Conservation (phyloP, 2,113 vertebrate species). For the Poecile atricapillus region DNA sequence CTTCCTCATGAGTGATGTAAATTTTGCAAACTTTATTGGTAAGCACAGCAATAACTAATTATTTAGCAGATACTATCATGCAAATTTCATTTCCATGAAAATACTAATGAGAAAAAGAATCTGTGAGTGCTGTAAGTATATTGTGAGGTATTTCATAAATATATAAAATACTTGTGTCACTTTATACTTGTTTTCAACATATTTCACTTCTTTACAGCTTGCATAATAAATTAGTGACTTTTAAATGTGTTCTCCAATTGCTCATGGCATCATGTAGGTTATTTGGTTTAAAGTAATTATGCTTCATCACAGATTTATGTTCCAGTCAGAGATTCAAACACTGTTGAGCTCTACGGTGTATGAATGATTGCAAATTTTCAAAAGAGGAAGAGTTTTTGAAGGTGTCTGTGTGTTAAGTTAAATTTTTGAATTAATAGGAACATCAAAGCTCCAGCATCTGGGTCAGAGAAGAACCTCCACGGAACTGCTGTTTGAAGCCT, state of each 20-base stretch:
- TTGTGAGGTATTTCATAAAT: neutral
- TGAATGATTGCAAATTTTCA: neutral
- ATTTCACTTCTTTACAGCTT: slow-evolving; percentile 7
- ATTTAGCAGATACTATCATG: neutral
- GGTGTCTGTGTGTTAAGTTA: slow-evolving; percentile 30
- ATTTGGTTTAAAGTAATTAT: slow-evolving; percentile 35
- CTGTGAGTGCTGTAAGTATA: neutral
- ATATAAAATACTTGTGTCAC: neutral
- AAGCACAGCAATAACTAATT: neutral
- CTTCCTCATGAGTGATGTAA: neutral
- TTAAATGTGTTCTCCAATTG: slow-evolving; percentile 1
- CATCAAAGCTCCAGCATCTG: slow-evolving; percentile 46
- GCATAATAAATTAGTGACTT: slow-evolving; percentile 26
- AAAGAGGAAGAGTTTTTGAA: slow-evolving; percentile 34
- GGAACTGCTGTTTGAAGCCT: slow-evolving; percentile 52
- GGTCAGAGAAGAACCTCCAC: slow-evolving; percentile 37
- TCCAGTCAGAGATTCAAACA: slow-evolving; percentile 2
- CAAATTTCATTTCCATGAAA: neutral
- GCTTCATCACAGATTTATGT: slow-evolving; percentile 19
- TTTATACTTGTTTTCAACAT: neutral
- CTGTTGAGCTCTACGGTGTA: neutral
- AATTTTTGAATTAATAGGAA: slow-evolving; percentile 46
- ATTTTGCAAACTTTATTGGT: neutral
- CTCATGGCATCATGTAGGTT: slow-evolving; percentile 1
- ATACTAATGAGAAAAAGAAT: neutral